These are phyloP conservation scores for Embiotoca jacksoni DNA, from an alignment of 2,113 vertebrate species.

Conservation along the genomic window DNA sequence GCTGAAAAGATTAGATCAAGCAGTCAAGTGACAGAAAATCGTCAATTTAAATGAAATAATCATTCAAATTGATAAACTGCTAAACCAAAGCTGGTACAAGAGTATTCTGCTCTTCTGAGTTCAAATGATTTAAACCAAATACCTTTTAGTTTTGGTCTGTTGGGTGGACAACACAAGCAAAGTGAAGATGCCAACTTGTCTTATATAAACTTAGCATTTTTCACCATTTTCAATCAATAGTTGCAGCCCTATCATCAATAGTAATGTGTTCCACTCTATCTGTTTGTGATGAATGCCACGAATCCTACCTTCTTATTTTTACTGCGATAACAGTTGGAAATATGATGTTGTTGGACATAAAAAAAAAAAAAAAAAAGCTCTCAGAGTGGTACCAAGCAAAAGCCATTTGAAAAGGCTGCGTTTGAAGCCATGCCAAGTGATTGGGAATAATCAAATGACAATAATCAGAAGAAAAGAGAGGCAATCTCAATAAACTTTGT, in stretches of 20 bases:
- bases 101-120: too few species aligned
- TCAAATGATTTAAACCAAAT: constrained; percentile 6
- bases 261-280: neutral
- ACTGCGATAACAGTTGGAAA: constrained; percentile 25
- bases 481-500: constrained; percentile 84
- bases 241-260: neutral
- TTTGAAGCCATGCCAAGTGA: constrained; percentile 78
- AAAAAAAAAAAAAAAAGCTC: constrained; percentile 32
- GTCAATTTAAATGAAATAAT: neutral
- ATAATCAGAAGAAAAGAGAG: constrained; percentile 80
- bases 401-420: constrained; percentile 54
- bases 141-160: neutral
- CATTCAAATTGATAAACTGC: too few species aligned
- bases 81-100: too few species aligned
- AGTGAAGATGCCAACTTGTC: neutral
- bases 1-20: constrained; percentile 9
- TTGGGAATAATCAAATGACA: constrained; percentile 81
- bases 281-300: constrained; percentile 6
- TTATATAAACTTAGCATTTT: neutral
- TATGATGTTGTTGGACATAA: constrained; percentile 47
- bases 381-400: constrained; percentile 65
- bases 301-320: constrained; percentile 27
- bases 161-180: neutral
- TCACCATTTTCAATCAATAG: neutral
- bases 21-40: neutral